Evolutionary conservation across 2,797 vertebrate genomes (phyloP), one percentile per base, ranked within the genome.

Genomic region (Tragelaphus oryx): DNA sequence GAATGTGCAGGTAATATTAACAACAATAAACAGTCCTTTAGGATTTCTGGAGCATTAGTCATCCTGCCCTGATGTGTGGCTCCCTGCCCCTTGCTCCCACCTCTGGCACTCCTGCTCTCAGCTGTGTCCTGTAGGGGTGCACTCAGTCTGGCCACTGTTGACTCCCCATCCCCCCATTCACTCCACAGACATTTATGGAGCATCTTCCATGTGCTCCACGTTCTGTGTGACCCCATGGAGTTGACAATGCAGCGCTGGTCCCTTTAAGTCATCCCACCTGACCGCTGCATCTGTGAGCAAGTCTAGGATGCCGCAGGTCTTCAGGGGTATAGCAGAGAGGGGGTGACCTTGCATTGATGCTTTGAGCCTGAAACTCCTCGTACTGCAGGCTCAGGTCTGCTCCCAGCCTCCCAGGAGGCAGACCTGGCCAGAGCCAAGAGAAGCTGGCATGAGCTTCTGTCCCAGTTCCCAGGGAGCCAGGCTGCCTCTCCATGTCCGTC

Each of bases 171-270:
- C 30, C 17, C 41, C 0, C 44, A 37, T 37, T 94, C 33, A 76
- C 48, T 33, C 28, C 65, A 52, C 44, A 78, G 22, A 50, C 2
- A 54, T 50, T 57, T 83, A 59, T 1, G 48, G 50, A 75, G 55
- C 12, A 37, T 16, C 59, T n/a, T 33, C 57, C 1, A 0, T 0
- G 2, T 24, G 79, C 37, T 44, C 68, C 68, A 41, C 1, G 2
- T 13, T 71, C 68, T 41, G 68, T 26, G 65, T 71, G 33, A 44
- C 33, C 37, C 60, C 12, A 2, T 8, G 11, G 30, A 20, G 37
- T 46, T 46, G 41, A 11, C 22, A 7, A 3, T 1, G 8, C 33
- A 13, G 1, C 1, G 2, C 55, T 60, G 28, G 65, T 44, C 5
- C 37, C 50, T n/a, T 55, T 20, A n/a, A 30, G 46, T 60, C 59